These are phyloP conservation scores for Athene noctua DNA, from an alignment of 2,113 vertebrate species.

Conservation along the genomic window DNA sequence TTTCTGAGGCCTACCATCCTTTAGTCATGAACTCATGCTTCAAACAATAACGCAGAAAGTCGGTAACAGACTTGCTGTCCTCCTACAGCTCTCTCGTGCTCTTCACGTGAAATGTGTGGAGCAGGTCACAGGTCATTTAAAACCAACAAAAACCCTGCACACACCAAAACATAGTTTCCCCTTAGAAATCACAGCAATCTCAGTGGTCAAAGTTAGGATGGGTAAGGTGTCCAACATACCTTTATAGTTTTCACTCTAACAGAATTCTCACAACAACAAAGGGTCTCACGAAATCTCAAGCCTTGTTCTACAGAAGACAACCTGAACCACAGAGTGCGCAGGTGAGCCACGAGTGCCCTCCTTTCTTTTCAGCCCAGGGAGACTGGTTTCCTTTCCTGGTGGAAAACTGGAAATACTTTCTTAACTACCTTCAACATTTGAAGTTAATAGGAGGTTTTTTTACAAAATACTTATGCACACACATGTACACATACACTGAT, in stretches of 20 bases:
- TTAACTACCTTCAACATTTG: neutral
- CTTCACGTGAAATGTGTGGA: neutral
- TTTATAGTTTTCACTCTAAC: neutral
- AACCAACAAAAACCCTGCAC: neutral
- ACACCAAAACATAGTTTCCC: neutral
- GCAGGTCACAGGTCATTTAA: neutral
- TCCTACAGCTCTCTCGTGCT: neutral
- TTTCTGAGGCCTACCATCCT: neutral
- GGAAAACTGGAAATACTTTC: neutral
- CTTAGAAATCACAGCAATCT: neutral
- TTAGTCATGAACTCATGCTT: neutral
- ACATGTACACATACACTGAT: neutral
- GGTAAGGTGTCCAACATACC: neutral
- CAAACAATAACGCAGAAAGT: neutral
- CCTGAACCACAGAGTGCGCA: neutral
- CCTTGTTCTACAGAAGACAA: neutral
- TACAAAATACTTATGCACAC: neutral
- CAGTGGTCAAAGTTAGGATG: neutral
- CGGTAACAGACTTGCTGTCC: neutral
- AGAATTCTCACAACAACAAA: neutral
- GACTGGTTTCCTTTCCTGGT: neutral
- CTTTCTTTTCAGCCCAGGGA: neutral
- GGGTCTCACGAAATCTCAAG: neutral
- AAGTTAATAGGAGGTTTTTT: neutral
- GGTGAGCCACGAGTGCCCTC: neutral